phyloP scores from a whole-genome alignment of 2,888 invertebrate genomes.

The Cantharis rustica region DNA sequence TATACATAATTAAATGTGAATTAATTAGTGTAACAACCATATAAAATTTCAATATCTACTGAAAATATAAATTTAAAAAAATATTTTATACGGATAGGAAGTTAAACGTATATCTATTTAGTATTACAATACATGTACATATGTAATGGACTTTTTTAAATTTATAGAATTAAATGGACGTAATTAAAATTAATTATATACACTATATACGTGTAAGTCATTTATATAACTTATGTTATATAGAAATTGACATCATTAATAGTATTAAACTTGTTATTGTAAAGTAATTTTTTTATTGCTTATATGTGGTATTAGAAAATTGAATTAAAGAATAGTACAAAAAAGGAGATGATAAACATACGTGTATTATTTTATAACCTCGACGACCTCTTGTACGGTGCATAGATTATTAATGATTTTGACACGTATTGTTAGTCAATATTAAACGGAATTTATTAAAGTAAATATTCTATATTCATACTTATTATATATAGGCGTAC shows the following conservation, averaged over 20 bases:
- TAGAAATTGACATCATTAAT: background rate
- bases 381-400: slow-evolving; percentile 28
- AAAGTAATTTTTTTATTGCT: background rate
- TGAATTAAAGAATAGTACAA: background rate
- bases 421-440: slow-evolving; percentile 37
- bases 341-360: slow-evolving; percentile 8
- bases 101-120: background rate
- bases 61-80: no score
- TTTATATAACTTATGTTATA: background rate
- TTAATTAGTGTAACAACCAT: no score
- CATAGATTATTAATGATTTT: slow-evolving; percentile 37
- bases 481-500: background rate
- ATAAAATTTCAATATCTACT: no score
- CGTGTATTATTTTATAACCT: slow-evolving; percentile 23
- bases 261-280: background rate
- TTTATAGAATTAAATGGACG: background rate
- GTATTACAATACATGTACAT: background rate
- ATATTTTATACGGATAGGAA: no score
- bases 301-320: background rate
- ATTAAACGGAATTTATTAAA: slow-evolving; percentile 36
- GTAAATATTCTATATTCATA: slow-evolving; percentile 10
- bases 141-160: background rate
- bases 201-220: background rate
- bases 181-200: background rate
- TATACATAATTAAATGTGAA: no score